phyloP scores from a whole-genome alignment of 2,113 vertebrate species.

The Sigmodon hispidus region DNA sequence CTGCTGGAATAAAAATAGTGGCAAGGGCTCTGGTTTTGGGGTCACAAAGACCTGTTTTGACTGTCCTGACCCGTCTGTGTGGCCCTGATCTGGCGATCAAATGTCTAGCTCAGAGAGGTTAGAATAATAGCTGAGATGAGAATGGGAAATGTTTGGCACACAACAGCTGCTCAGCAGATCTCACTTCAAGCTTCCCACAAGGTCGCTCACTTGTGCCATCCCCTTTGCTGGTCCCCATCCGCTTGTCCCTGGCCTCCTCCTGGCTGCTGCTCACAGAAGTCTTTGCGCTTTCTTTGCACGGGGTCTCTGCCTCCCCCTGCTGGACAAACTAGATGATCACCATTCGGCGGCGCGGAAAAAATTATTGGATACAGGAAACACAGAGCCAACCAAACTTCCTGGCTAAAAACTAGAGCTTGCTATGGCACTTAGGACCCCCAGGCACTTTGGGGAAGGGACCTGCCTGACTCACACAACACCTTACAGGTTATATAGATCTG shows the following conservation, averaged over 20 bases:
- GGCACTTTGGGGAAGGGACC: not conserved
- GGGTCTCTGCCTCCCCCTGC: conserved; percentile 84
- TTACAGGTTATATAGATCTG: not conserved
- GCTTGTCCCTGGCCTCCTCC: too few relatives aligned
- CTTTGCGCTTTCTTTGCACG: not conserved
- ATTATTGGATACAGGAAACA: not conserved
- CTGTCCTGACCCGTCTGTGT: conserved; percentile 19
- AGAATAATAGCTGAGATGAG: not conserved
- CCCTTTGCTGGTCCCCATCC: rapidly evolving
- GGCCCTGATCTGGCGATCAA: conserved; percentile 54
- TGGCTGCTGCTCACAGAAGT: not conserved
- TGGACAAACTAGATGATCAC: conserved; percentile 69
- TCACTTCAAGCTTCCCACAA: not conserved
- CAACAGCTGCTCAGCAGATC: not conserved
- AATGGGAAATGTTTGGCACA: not conserved
- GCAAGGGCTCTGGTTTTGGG: conserved; percentile 5
- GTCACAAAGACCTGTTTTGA: conserved; percentile 45
- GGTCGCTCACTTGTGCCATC: not conserved
- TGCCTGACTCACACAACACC: not conserved
- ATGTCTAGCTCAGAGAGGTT: not conserved
- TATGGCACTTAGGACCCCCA: not conserved
- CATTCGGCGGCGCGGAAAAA: not conserved
- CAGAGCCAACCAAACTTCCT: not conserved
- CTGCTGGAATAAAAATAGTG: too few relatives aligned
- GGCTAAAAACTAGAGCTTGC: not conserved